Evolutionary conservation across 2,113 vertebrate genomes (phyloP).

Genomic region (Calonectris borealis): DNA sequence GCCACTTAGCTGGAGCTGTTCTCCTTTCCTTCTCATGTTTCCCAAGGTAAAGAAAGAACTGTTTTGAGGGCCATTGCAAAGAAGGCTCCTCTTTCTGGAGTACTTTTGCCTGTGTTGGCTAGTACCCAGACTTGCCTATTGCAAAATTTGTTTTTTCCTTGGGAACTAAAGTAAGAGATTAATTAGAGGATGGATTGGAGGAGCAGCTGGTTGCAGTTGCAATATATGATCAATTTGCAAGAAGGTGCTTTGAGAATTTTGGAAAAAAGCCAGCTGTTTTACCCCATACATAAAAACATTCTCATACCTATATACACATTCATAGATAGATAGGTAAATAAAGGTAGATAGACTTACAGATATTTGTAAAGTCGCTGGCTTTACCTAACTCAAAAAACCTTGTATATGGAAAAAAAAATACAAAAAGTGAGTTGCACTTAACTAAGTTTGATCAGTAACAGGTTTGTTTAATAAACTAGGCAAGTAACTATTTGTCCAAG

Average conservation of each 20-base stretch:
- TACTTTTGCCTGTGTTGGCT: background rate
- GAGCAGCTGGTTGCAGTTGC: background rate
- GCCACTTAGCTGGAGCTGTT: background rate
- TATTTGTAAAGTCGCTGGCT: background rate
- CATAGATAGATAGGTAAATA: background rate
- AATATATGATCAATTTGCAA: background rate
- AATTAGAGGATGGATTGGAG: background rate
- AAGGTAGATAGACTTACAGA: background rate
- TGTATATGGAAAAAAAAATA: background rate
- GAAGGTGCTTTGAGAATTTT: background rate
- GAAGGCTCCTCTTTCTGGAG: background rate
- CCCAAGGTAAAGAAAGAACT: background rate
- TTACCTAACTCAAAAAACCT: background rate
- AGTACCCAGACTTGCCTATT: background rate
- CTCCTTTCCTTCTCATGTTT: background rate
- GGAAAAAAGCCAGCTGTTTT: background rate
- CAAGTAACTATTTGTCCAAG: background rate
- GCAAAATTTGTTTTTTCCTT: background rate
- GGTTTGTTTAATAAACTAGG: background rate
- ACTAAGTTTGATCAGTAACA: background rate
- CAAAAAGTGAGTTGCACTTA: background rate
- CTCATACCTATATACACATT: background rate
- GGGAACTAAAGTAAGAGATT: background rate
- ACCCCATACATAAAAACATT: background rate
- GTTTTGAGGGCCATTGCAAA: background rate